phyloP scores from a whole-genome alignment of 2,888 invertebrate species.

The Dioctria linearis region DNA sequence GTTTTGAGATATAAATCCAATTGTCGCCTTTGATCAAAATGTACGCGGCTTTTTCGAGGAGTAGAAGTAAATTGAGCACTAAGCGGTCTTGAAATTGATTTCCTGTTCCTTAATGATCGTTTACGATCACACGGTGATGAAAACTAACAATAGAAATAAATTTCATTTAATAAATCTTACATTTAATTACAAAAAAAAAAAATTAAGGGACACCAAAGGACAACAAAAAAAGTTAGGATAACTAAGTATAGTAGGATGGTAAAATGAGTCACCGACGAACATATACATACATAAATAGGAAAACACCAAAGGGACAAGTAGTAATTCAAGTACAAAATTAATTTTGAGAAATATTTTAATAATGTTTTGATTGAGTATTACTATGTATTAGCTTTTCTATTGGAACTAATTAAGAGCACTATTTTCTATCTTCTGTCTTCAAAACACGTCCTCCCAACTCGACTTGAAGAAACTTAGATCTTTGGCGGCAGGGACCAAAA shows the following conservation, averaged over 20 bases:
- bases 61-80: constrained; percentile 64
- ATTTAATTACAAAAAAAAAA: not conserved
- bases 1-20: constrained; percentile 61
- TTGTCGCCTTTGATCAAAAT: constrained; percentile 63
- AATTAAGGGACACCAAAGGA: not conserved
- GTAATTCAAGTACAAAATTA: no score
- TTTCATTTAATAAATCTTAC: not conserved
- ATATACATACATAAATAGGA: not conserved
- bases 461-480: no score
- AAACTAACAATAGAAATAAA: constrained; percentile 27
- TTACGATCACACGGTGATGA: constrained; percentile 19
- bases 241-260: not conserved
- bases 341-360: no score
- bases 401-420: no score
- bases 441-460: no score
- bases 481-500: no score
- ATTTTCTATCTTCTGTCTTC: no score
- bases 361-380: no score
- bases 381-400: no score
- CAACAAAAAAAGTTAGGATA: not conserved
- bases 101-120: constrained; percentile 13
- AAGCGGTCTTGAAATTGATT: constrained; percentile 15
- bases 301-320: no score
- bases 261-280: not conserved
- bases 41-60: constrained; percentile 66